Base-by-base conservation (phyloP, 2,113 vertebrate species). In the Pelecanus crispus region DNA sequence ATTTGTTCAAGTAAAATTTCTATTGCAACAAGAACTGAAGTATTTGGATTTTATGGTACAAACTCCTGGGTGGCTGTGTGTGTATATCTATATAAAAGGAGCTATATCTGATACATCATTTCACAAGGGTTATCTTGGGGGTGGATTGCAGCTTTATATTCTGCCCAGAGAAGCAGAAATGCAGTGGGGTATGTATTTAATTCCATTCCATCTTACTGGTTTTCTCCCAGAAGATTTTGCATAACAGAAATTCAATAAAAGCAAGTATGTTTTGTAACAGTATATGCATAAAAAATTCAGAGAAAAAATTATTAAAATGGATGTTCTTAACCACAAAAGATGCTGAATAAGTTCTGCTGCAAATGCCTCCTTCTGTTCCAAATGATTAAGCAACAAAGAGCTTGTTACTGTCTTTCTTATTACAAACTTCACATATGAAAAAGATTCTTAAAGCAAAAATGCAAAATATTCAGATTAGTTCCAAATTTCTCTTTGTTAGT, bases 401-500 rank as follows among this genome's bases (percentile, higher is more conserved):
- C 44, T 86, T 94, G 61, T 72, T 88, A 95, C 66, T 75, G 81
- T 75, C 47, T 81, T 40, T 90, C 59, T 63, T 91, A 34, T 44
- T 70, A 38, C 31, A 94, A 53, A 65, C 62, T 65, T 90, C 72
- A 63, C 9, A 61, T 29, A 58, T 59, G 71, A 75, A 94, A 95
- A 89, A 81, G 20, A 68, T 96, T 81, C 80, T 94, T 96, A 95
- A 90, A 86, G 82, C 68, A 81, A 93, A 93, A 94, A 75, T 66
- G 65, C 68, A 94, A 90, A 95, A 91, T 95, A 97, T 91, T 94
- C 77, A 90, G 91, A 92, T 97, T 53, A 84, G 67, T 81, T 97
- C 65, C 83, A 95, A 92, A 94, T 96, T 90, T 84, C 19, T 86
- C 88, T 93, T 88, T 96, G 92, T 96, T 97, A 94, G 92, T 92